A percentile compares a stretch with the other conserved stretches of the same genome.
phyloP scores from a whole-genome alignment of 2,888 invertebrate species.

The Metopia argyrocephala region DNA sequence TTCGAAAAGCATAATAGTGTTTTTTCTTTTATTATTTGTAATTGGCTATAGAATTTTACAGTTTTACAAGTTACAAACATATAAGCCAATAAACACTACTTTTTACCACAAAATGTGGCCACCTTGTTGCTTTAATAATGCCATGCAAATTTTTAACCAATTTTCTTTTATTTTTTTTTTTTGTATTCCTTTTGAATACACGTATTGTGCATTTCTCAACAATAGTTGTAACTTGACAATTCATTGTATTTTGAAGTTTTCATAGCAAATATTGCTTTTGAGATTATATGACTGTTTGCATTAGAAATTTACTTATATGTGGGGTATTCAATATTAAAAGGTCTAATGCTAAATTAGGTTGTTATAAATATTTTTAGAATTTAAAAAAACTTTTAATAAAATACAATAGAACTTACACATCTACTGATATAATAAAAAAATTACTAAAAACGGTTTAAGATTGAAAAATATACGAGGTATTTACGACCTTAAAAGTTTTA shows the following conservation, averaged over 20 bases:
- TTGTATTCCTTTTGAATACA: conserved; percentile 27
- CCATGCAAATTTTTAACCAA: conserved; percentile 49
- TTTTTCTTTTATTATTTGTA: no score
- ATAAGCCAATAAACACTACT: conserved; percentile 60
- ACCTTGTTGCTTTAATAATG: conserved; percentile 59
- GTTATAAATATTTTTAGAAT: no score
- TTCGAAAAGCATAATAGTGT: conserved; percentile 20
- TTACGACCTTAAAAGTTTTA: no score
- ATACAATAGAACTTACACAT: no score
- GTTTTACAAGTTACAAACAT: conserved; percentile 60
- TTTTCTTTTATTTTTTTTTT: conserved; percentile 19
- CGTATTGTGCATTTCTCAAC: conserved; percentile 48
- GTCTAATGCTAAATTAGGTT: not conserved
- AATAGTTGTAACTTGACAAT: conserved; percentile 50
- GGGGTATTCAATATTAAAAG: not conserved
- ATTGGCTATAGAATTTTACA: conserved; percentile 47
- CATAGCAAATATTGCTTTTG: conserved; percentile 24
- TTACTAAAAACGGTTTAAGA: no score
- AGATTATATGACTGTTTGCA: conserved; percentile 3
- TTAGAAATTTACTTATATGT: not conserved
- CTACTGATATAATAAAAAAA: no score
- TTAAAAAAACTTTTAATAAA: no score
- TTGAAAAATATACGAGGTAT: no score
- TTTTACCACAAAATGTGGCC: conserved; percentile 56
- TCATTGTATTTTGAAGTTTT: conserved; percentile 56